Evolutionary conservation across 2,113 vertebrate genomes (phyloP).

Genomic region (Dromas ardeola): DNA sequence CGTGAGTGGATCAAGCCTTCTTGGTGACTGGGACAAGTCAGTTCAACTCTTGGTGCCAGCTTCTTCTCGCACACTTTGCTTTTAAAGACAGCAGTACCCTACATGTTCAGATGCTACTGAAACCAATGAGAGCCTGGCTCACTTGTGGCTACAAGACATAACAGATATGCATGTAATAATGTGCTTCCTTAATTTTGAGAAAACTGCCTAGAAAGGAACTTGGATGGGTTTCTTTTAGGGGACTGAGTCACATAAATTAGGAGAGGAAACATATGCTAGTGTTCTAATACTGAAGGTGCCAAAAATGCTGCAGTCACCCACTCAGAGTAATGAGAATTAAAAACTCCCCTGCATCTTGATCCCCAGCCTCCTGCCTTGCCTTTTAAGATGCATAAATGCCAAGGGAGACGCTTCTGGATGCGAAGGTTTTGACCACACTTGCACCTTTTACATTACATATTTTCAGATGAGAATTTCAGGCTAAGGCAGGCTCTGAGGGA

Average conservation of each 20-base stretch:
- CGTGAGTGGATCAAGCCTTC: background rate
- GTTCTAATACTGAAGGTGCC: constrained; percentile 34
- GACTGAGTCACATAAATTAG: constrained; percentile 7
- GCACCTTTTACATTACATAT: background rate
- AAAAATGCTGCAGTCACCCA: constrained; percentile 28
- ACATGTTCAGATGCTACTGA: background rate
- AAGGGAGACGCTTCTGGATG: background rate
- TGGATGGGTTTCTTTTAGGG: constrained; percentile 10
- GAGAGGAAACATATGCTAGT: constrained; percentile 52
- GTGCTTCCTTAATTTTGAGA: background rate
- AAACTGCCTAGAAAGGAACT: constrained; percentile 2
- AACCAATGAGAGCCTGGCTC: background rate
- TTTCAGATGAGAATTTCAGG: background rate
- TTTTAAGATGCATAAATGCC: background rate
- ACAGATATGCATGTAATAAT: background rate
- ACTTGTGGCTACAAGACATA: background rate
- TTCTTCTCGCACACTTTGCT: background rate
- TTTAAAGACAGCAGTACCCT: background rate
- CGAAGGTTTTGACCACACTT: background rate
- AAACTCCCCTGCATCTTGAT: background rate
- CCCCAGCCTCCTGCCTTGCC: background rate
- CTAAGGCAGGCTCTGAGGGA: background rate
- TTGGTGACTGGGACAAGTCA: background rate
- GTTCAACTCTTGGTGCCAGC: background rate
- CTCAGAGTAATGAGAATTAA: constrained; percentile 24